These are phyloP conservation scores for Branchellion lobata DNA, from an alignment of 2,888 invertebrate genomes.

Conservation along the genomic window DNA sequence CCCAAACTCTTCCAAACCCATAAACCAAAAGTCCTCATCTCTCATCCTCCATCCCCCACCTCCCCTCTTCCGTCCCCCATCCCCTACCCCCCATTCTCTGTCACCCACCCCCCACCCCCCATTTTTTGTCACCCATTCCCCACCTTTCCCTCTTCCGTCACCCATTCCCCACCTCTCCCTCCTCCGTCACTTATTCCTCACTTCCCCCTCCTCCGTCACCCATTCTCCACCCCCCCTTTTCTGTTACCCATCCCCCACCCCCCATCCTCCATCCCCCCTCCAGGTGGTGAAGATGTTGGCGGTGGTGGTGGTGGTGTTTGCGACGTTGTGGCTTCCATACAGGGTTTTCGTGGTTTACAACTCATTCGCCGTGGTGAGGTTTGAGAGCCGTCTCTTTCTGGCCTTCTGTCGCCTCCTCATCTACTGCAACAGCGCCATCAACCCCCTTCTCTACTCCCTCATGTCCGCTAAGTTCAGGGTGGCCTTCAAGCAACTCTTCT, in stretches of 20 bases:
- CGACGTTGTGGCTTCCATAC: slow-evolving; percentile 69
- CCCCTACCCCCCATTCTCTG: no score
- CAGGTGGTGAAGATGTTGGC: slow-evolving; percentile 70
- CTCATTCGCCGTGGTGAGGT: slow-evolving; percentile 65
- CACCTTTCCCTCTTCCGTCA: no score
- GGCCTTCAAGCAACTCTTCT: slow-evolving; percentile 65
- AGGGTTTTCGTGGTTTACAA: slow-evolving; percentile 69
- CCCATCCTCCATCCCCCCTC: slow-evolving; percentile 38
- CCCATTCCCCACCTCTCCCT: no score
- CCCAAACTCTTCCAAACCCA: no score
- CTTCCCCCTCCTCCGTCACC: neutral
- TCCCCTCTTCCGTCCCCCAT: no score
- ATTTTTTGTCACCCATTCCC: no score
- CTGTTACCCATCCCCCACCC: neutral
- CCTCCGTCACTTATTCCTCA: no score
- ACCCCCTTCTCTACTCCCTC: slow-evolving; percentile 70
- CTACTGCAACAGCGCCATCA: slow-evolving; percentile 70
- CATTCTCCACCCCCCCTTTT: neutral
- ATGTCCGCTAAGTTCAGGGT: slow-evolving; percentile 69
- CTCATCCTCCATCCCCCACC: no score
- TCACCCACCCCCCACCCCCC: no score
- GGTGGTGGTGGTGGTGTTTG: slow-evolving; percentile 68
- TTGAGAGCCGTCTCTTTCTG: slow-evolving; percentile 67
- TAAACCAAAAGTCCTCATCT: no score
- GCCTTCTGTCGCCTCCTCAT: slow-evolving; percentile 68